Conservation (phyloP, 2,113 vertebrate genomes). For the Aramus guarauna region DNA sequence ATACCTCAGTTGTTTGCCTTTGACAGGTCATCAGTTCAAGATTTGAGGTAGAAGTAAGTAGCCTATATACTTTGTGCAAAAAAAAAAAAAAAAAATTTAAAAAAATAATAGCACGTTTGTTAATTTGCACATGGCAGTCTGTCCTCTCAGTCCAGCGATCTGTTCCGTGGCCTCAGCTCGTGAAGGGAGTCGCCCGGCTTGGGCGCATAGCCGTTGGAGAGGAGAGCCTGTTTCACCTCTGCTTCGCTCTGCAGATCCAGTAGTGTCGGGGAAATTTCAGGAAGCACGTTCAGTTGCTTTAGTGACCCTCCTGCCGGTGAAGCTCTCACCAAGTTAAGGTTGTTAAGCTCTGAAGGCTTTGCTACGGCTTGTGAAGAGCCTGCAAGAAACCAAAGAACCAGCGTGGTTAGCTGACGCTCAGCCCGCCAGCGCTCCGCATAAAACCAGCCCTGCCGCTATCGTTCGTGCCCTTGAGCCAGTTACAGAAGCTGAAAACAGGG, state of each 20-base stretch:
- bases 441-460: not conserved
- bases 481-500: not conserved
- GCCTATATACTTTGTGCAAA: too few relatives aligned
- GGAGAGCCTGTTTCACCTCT: slow-evolving; percentile 78
- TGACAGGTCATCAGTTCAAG: slow-evolving; percentile 64
- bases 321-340: slow-evolving; percentile 31
- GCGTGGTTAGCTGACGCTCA: not conserved
- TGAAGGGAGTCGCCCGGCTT: slow-evolving; percentile 5
- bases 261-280: not conserved
- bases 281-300: slow-evolving; percentile 74
- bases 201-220: slow-evolving; percentile 77
- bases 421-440: not conserved
- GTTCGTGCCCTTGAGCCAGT: accelerated
- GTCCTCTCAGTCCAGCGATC: slow-evolving; percentile 75
- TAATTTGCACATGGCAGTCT: slow-evolving; percentile 33
- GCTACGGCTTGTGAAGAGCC: slow-evolving; percentile 65
- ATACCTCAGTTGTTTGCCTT: slow-evolving; percentile 75
- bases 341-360: slow-evolving; percentile 50
- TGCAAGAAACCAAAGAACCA: not conserved
- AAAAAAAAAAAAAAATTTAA: not conserved
- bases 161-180: slow-evolving; percentile 65
- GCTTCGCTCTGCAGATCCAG: slow-evolving; percentile 66
- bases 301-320: slow-evolving; percentile 62
- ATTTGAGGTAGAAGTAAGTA: too few relatives aligned
- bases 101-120: not conserved